Conservation (phyloP, 30 jellyfish, hydroid and myxozoan species). For the Phacellophora camtschatica region DNA sequence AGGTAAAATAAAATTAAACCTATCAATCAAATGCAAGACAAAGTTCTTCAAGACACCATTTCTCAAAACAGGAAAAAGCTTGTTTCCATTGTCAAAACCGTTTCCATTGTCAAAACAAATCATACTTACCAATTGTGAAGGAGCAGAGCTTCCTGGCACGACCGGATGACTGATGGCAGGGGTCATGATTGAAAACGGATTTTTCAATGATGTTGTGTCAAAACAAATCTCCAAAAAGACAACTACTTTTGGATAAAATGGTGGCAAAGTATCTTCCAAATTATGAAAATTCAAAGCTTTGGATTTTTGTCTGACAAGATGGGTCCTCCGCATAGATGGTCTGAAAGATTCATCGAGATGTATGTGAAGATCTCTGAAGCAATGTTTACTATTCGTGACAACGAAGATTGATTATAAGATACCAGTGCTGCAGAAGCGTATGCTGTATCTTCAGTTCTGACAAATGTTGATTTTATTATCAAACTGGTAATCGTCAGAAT, state of each 20-base stretch:
- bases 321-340: background rate
- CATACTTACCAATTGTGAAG: too few species aligned
- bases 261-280: background rate
- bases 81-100: background rate
- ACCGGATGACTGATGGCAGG: background rate
- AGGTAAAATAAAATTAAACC: background rate
- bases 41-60: background rate
- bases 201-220: too few species aligned
- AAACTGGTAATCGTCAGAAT: too few species aligned
- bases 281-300: background rate
- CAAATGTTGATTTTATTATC: too few species aligned
- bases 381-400: background rate
- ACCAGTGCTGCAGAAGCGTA: too few species aligned
- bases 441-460: too few species aligned
- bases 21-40: background rate
- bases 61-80: background rate
- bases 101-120: too few species aligned
- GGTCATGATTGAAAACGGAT: too few species aligned
- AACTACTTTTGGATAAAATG: background rate
- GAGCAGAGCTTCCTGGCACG: constrained; percentile 3
- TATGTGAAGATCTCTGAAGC: background rate
- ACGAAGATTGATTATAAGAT: background rate
- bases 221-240: background rate
- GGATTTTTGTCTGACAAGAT: background rate
- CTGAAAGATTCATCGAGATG: background rate